Evolutionary conservation across 2,113 vertebrate species (phyloP), one percentile per base, ranked within the genome.

Genomic region (Tupaia tana): DNA sequence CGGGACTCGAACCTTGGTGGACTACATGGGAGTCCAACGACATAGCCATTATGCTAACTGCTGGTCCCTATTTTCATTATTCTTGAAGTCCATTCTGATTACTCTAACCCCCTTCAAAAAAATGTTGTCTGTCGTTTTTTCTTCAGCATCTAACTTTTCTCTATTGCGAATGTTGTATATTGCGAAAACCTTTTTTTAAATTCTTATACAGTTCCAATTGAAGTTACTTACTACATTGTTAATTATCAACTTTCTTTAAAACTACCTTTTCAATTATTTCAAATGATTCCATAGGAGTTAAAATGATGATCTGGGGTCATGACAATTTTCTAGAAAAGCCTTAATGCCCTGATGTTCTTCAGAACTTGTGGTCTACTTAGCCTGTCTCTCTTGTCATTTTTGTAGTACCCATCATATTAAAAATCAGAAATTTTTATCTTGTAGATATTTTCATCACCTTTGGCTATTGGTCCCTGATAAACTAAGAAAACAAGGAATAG

Each of bases 161-260:
- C 20, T 67, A 12, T 84, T 87, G 56, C 20, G 89, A 85, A 80
- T 81, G 8, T 5, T 61, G 0, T 61, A 9, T 81, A 3, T 91
- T 86, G 54, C n/a, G n/a, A n/a, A n/a, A n/a, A n/a, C n/a, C n/a
- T 9, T 69, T 80, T 96, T 80, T 77, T 86, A 86, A 94, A 80
- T 61, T 24, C 43, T 95, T 86, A 66, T 80, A 63, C 80, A 0
- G 1, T 13, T 95, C 59, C 31, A 52, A 5, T 78, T 95, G 56
- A 93, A 89, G 16, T 6, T 90, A 58, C 66, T 67, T 10, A 61
- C 19, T 90, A 54, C 1, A 61, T 43, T 75, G 22, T 86, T 82
- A 97, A 96, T 54, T 58, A 83, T 90, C 83, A 78, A 83, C 13
- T 29, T 70, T n/a, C 16, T 93, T 84, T 13, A 61, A 29, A 64